phyloP scores from a whole-genome alignment of 2,113 vertebrate species.

The Oncorhynchus mykiss region DNA sequence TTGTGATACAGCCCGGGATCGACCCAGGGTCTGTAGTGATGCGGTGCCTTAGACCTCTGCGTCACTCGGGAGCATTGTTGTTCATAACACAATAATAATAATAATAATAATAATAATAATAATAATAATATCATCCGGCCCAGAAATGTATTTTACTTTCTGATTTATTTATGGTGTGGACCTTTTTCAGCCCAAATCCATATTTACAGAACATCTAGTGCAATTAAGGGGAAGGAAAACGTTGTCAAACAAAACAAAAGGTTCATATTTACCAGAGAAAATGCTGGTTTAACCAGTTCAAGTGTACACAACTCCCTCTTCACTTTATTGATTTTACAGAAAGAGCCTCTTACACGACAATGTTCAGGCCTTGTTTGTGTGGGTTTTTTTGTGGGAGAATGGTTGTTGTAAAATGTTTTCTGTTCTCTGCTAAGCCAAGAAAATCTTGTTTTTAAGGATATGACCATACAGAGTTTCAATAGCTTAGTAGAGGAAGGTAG shows the following conservation, averaged over 20 bases:
- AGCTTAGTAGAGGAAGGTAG: neutral
- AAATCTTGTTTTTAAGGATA: neutral
- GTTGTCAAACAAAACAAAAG: constrained; percentile 55
- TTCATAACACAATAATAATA: constrained; percentile 18
- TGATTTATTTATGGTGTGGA: constrained; percentile 66
- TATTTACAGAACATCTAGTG: constrained; percentile 64
- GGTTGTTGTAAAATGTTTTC: constrained; percentile 4
- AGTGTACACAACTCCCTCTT: constrained; percentile 35
- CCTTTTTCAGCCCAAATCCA: constrained; percentile 57
- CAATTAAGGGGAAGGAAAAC: constrained; percentile 39
- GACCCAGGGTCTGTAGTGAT: too few species aligned
- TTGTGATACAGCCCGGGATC: too few species aligned
- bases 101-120: too few species aligned
- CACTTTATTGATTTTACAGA: constrained; percentile 23
- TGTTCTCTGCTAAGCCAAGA: neutral
- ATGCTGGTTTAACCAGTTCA: constrained; percentile 29
- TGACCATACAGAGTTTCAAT: neutral
- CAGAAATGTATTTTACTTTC: constrained; percentile 19
- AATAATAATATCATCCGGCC: neutral
- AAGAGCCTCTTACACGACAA: constrained; percentile 9
- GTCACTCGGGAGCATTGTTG: constrained; percentile 10
- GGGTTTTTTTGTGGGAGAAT: neutral
- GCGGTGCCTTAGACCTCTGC: too few species aligned
- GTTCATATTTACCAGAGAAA: constrained; percentile 71
- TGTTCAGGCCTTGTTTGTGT: constrained; percentile 13